phyloP scores from a whole-genome alignment of 2,797 vertebrate genomes.

The Triplophysa yarkandensis region DNA sequence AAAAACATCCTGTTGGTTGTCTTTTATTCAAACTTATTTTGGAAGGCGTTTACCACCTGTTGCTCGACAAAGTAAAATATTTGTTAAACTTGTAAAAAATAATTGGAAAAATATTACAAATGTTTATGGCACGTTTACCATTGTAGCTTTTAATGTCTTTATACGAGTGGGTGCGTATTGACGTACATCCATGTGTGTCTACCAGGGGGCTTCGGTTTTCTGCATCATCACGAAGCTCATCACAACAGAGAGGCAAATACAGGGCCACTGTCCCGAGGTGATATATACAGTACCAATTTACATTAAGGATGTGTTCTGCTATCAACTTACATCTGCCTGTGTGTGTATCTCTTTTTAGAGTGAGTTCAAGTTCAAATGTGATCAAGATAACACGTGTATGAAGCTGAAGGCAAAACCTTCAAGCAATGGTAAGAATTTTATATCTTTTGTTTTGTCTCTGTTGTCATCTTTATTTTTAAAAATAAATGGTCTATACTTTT shows the following conservation, averaged over 20 bases:
- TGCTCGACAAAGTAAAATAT: too few relatives aligned
- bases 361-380: constrained; percentile 68
- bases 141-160: too few relatives aligned
- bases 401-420: constrained; percentile 57
- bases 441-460: not conserved
- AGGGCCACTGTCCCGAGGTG: constrained; percentile 91
- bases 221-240: constrained; percentile 94
- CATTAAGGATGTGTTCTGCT: not conserved
- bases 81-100: too few relatives aligned
- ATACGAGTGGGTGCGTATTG: too few relatives aligned
- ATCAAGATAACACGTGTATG: constrained; percentile 63
- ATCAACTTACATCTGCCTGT: not conserved
- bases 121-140: too few relatives aligned
- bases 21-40: too few relatives aligned
- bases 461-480: not conserved
- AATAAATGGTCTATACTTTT: not conserved
- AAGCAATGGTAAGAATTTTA: constrained; percentile 67
- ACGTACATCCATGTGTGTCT: constrained; percentile 10
- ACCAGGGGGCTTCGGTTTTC: constrained; percentile 90
- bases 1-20: too few relatives aligned
- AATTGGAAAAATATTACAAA: too few relatives aligned
- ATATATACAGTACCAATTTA: constrained; percentile 33
- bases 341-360: constrained; percentile 61
- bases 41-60: too few relatives aligned
- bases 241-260: constrained; percentile 86